Evolutionary conservation across 2,888 invertebrate species (phyloP).

Genomic region (Sarcophaga carnaria): DNA sequence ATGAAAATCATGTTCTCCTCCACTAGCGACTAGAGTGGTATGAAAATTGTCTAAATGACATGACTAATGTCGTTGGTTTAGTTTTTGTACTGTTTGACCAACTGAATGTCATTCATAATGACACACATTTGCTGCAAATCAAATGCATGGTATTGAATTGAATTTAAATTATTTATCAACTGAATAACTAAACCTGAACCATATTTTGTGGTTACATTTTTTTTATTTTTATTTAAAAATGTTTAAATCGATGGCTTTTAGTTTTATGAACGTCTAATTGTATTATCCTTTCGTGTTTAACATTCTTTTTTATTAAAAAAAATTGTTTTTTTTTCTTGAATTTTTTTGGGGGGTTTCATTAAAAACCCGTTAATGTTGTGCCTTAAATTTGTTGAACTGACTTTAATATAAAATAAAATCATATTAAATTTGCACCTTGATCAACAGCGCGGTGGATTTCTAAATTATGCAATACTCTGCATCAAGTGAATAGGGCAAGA

Average conservation of each 20-base stretch:
- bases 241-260: background rate
- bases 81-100: background rate
- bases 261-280: background rate
- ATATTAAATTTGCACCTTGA: constrained; percentile 62
- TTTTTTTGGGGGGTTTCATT: constrained; percentile 31
- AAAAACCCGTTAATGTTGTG: constrained; percentile 53
- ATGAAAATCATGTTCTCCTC: constrained; percentile 1
- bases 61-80: constrained; percentile 29
- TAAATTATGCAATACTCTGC: constrained; percentile 10
- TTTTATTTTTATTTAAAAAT: background rate
- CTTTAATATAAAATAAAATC: constrained; percentile 49
- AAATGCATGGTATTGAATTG: constrained; percentile 8
- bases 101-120: background rate
- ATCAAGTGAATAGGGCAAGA: background rate
- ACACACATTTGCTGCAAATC: background rate
- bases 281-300: background rate
- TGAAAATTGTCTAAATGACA: constrained; percentile 56
- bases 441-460: background rate
- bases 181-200: background rate
- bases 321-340: background rate
- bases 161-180: constrained; percentile 48
- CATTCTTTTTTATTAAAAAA: background rate
- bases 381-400: constrained; percentile 46
- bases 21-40: background rate
- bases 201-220: background rate